Evolutionary conservation across 2,797 vertebrate species (phyloP).

Genomic region (Liparis tanakae): DNA sequence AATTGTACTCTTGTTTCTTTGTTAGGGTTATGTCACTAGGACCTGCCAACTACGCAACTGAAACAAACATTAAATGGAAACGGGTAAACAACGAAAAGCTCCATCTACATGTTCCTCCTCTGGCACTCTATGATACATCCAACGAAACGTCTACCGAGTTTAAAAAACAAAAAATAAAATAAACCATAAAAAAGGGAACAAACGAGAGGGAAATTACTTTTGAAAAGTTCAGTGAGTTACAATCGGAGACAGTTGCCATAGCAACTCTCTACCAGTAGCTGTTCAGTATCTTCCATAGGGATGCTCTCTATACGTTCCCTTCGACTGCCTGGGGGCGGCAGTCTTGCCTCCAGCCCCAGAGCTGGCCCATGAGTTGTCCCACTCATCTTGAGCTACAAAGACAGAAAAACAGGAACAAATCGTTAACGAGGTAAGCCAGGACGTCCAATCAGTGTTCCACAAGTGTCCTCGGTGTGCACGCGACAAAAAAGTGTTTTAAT

Average conservation of each 20-base stretch:
- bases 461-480: neutral
- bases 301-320: conserved; percentile 89
- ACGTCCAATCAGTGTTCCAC: neutral
- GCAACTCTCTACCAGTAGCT: conserved; percentile 80
- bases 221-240: conserved; percentile 83
- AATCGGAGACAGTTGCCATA: conserved; percentile 78
- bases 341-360: conserved; percentile 90
- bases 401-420: neutral
- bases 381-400: conserved; percentile 91
- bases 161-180: conserved; percentile 59
- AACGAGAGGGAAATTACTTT: conserved; percentile 82
- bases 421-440: neutral
- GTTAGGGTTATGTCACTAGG: conserved; percentile 60
- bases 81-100: conserved; percentile 61
- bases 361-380: conserved; percentile 88
- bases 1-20: conserved; percentile 55
- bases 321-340: conserved; percentile 85
- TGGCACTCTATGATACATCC: conserved; percentile 60
- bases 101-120: conserved; percentile 38
- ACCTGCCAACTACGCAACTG: conserved; percentile 67
- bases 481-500: neutral
- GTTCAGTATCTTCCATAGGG: conserved; percentile 85
- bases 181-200: conserved; percentile 67
- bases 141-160: conserved; percentile 65
- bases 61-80: conserved; percentile 72